Conservation (phyloP, 2,113 vertebrate species). For the Tamias sibiricus region DNA sequence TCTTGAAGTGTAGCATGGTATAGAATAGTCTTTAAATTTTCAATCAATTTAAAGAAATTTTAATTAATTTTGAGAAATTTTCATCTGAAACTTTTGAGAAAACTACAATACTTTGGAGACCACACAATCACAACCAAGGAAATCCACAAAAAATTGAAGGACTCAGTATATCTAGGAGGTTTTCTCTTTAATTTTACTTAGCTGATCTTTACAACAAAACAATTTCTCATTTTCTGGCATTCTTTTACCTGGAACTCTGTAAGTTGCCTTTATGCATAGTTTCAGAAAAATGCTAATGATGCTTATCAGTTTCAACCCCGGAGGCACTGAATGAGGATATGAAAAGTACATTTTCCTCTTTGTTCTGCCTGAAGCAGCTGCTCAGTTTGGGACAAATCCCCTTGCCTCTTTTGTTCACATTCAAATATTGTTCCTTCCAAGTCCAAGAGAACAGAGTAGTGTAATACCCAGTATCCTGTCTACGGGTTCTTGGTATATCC, state of each 20-base stretch:
- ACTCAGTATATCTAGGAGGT: neutral
- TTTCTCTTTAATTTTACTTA: slow-evolving; percentile 50
- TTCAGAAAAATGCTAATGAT: slow-evolving; percentile 29
- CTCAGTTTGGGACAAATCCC: neutral
- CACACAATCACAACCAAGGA: neutral
- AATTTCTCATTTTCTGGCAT: neutral
- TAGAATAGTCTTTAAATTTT: neutral
- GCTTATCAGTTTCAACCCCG: slow-evolving; percentile 18
- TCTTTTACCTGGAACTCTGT: slow-evolving; percentile 37
- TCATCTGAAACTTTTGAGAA: neutral
- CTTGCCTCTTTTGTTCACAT: slow-evolving; percentile 18
- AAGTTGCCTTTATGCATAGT: neutral
- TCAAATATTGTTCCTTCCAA: neutral
- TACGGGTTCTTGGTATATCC: neutral
- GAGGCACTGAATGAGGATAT: neutral
- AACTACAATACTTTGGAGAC: neutral
- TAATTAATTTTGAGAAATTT: neutral
- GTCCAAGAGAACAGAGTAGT: neutral
- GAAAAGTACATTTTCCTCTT: neutral
- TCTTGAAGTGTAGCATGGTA: neutral
- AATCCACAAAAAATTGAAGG: neutral
- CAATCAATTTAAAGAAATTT: slow-evolving; percentile 5
- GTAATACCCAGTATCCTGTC: neutral
- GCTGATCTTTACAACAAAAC: slow-evolving; percentile 44
- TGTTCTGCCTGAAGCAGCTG: neutral